Evolutionary conservation across 2,797 vertebrate species (phyloP).

Genomic region (Lycodopsis pacificus): DNA sequence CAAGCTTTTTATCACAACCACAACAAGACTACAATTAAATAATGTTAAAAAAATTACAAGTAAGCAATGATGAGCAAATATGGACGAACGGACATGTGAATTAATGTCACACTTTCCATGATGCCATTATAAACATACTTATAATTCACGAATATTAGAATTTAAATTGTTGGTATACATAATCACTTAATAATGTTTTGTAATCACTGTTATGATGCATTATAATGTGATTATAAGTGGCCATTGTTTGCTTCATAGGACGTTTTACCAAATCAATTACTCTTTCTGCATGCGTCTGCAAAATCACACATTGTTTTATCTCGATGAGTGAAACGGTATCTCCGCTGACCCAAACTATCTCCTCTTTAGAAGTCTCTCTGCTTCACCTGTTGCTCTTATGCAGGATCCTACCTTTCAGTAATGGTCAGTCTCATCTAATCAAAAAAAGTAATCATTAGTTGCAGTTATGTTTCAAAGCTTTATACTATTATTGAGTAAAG

Average conservation of each 20-base stretch:
- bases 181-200: neutral
- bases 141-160: neutral
- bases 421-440: neutral
- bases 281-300: neutral
- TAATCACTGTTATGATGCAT: neutral
- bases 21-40: neutral
- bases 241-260: neutral
- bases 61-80: neutral
- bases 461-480: neutral
- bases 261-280: neutral
- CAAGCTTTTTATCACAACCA: neutral
- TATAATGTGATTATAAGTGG: neutral
- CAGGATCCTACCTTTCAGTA: neutral
- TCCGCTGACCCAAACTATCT: neutral
- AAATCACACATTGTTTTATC: neutral
- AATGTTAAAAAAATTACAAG: neutral
- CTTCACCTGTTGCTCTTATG: constrained; percentile 8
- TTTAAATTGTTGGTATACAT: neutral
- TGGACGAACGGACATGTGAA: neutral
- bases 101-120: neutral
- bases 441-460: neutral
- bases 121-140: too few relatives aligned
- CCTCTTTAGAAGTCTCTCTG: neutral
- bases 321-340: neutral
- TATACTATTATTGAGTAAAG: neutral